These are phyloP conservation scores for Drosophila mercatorum DNA, from an alignment of 2,888 invertebrate genomes.

Conservation along the genomic window DNA sequence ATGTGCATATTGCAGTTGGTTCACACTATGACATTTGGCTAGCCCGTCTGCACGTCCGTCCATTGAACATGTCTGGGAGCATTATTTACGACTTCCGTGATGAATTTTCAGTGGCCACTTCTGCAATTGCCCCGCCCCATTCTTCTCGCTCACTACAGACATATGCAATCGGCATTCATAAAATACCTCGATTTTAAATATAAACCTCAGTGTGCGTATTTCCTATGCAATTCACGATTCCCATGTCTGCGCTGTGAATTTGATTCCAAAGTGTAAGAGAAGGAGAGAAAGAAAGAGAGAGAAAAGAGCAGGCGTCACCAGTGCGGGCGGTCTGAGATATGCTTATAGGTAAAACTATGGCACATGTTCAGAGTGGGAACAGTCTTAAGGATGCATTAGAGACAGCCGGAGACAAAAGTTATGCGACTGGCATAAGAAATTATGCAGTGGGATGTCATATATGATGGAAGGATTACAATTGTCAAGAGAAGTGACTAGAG, in stretches of 20 bases:
- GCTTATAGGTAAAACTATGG: constrained; percentile 10
- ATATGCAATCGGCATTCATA: constrained; percentile 68
- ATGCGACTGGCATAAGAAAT: constrained; percentile 18
- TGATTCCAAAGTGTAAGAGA: constrained; percentile 4
- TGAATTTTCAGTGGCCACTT: constrained; percentile 66
- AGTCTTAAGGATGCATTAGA: neutral
- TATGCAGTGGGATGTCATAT: neutral
- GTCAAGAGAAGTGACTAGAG: neutral
- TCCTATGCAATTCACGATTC: constrained; percentile 68
- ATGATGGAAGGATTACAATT: constrained; percentile 1
- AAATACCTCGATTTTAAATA: constrained; percentile 72
- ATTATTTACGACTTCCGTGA: constrained; percentile 76
- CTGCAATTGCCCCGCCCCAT: constrained; percentile 24
- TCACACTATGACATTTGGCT: constrained; percentile 72
- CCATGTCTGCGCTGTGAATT: constrained; percentile 53
- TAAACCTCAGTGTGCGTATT: constrained; percentile 49
- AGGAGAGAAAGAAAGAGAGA: neutral
- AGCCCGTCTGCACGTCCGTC: constrained; percentile 38
- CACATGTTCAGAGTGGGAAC: constrained; percentile 11
- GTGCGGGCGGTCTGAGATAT: constrained; percentile 47
- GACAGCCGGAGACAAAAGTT: neutral
- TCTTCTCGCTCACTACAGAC: constrained; percentile 1
- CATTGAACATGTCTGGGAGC: constrained; percentile 52
- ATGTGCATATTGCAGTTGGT: constrained; percentile 28
- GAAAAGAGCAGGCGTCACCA: constrained; percentile 13